phyloP scores from a whole-genome alignment of 1,140 invertebrate species.

The Cotesia typhae region DNA sequence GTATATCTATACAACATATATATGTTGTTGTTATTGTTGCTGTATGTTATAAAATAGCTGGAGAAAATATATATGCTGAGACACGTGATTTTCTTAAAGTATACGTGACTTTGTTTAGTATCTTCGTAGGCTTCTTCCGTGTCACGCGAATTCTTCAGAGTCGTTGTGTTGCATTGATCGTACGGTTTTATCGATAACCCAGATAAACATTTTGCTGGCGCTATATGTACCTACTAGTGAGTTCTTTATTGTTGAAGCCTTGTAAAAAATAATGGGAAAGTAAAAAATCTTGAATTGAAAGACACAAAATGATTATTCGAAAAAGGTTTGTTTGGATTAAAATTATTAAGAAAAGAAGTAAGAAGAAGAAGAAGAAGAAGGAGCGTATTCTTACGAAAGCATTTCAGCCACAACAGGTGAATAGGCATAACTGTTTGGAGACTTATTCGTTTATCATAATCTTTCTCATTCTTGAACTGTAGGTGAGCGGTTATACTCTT shows the following conservation, averaged over 20 bases:
- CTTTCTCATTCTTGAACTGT: neutral
- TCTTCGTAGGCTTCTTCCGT: constrained; percentile 16
- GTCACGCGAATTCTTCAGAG: constrained; percentile 27
- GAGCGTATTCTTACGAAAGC: constrained; percentile 23
- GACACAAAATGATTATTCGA: neutral
- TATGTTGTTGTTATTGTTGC: no score
- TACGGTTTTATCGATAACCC: constrained; percentile 26
- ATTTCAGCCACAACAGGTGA: constrained; percentile 34
- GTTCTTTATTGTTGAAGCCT: neutral
- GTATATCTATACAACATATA: neutral
- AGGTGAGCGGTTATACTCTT: neutral
- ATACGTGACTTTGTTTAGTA: constrained; percentile 14
- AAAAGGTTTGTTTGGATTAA: neutral
- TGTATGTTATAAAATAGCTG: neutral
- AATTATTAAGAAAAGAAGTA: constrained; percentile 14
- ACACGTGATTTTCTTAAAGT: constrained; percentile 3
- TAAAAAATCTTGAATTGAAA: no score
- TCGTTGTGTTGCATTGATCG: constrained; percentile 1
- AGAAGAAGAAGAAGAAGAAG: neutral
- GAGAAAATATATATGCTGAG: neutral
- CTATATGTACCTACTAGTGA: neutral
- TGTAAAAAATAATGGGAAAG: no score
- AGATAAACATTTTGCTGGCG: constrained; percentile 9
- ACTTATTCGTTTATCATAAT: constrained; percentile 10
- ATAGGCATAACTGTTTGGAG: constrained; percentile 33